A percentile compares a stretch with the other conserved stretches of the same genome.
Evolutionary conservation across 2,888 invertebrate species (phyloP).

Genomic region (Dichetophora obliterata): DNA sequence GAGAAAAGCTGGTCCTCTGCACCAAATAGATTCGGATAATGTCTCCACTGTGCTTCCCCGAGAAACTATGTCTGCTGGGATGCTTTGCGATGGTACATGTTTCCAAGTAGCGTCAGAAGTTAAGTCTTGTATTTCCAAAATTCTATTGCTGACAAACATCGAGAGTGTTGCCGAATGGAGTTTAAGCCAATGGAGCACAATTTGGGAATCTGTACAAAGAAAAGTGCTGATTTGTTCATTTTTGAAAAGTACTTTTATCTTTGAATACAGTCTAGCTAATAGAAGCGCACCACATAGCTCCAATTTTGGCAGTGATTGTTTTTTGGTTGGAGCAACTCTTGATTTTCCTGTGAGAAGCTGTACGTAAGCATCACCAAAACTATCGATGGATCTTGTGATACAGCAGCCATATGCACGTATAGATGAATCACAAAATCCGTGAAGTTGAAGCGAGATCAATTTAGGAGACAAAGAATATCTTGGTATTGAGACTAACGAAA

Average conservation of each 20-base stretch:
- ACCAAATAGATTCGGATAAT: constrained; percentile 42
- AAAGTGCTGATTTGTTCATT: no score
- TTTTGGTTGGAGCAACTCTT: background rate
- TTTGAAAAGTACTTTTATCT: constrained; percentile 12
- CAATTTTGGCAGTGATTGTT: constrained; percentile 27
- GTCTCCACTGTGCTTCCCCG: no score
- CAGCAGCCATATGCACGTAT: constrained; percentile 41
- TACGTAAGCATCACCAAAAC: no score
- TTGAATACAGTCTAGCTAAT: background rate
- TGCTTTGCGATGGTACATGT: constrained; percentile 8
- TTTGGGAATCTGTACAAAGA: constrained; percentile 47
- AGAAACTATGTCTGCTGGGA: constrained; percentile 32
- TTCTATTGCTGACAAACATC: constrained; percentile 42
- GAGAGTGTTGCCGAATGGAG: constrained; percentile 43
- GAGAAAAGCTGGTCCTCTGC: constrained; percentile 31
- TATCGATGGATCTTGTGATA: background rate
- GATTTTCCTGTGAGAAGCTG: constrained; percentile 32
- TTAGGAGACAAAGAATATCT: no score
- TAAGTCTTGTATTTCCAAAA: constrained; percentile 23
- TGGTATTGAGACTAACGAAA: no score
- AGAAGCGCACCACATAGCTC: constrained; percentile 30
- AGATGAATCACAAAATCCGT: constrained; percentile 41
- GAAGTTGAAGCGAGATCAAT: no score
- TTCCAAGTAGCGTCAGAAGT: constrained; percentile 10
- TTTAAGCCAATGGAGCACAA: constrained; percentile 45